These are phyloP conservation scores for Montipora cactus DNA, from an alignment of 64 coral and sea anemone genomes.

Conservation along the genomic window DNA sequence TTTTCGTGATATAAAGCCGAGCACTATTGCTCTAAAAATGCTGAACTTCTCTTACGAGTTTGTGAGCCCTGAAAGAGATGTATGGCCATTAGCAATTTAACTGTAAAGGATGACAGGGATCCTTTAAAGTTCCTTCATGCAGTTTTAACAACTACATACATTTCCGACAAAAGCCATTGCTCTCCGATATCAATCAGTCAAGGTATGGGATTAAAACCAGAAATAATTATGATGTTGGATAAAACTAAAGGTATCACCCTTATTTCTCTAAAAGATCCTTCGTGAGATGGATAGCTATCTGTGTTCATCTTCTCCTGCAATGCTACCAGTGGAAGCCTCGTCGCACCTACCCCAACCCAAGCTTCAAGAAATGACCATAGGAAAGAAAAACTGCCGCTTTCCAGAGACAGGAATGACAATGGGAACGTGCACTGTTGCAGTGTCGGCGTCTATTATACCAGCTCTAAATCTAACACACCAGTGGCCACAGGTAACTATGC, in stretches of 20 bases:
- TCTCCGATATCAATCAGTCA: too few species aligned
- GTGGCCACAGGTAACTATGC: constrained; percentile 37
- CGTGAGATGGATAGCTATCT: too few species aligned
- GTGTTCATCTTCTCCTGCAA: too few species aligned
- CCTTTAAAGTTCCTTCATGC: too few species aligned
- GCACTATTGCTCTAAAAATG: background rate
- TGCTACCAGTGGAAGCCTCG: background rate
- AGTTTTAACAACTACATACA: too few species aligned
- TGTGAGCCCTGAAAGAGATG: background rate
- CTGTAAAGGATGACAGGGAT: too few species aligned
- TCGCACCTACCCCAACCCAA: constrained; percentile 13
- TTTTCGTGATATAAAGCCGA: background rate
- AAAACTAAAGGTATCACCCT: too few species aligned
- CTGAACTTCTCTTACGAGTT: background rate
- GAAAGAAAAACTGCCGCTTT: constrained; percentile 39
- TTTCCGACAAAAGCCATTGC: too few species aligned
- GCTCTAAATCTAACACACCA: background rate
- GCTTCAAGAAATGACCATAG: background rate
- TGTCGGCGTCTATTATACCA: background rate
- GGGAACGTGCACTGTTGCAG: background rate
- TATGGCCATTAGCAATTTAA: background rate
- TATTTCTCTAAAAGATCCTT: too few species aligned
- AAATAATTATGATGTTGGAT: too few species aligned
- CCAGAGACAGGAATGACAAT: background rate
- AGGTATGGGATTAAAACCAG: too few species aligned